Percentiles rank a stretch among this genome's conserved stretches.
These are phyloP conservation scores for Parnassius apollo DNA, from an alignment of 2,888 invertebrate species.

Conservation along the genomic window DNA sequence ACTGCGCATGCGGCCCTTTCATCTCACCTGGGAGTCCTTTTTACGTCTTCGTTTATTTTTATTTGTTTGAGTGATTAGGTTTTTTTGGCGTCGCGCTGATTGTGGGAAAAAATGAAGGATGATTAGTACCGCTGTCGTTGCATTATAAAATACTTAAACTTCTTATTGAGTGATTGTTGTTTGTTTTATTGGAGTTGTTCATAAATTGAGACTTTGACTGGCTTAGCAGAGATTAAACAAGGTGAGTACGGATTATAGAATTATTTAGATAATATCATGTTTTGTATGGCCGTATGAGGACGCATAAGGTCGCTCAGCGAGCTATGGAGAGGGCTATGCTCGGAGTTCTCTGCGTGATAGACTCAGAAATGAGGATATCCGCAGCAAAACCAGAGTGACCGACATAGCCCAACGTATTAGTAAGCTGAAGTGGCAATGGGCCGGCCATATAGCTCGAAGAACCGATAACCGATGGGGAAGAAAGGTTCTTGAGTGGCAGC, in stretches of 20 bases:
- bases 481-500: too few species aligned
- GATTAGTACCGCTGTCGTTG: slow-evolving; percentile 54
- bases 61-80: slow-evolving; percentile 63
- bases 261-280: too few species aligned
- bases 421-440: too few species aligned
- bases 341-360: too few species aligned
- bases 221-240: slow-evolving; percentile 5
- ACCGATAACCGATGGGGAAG: too few species aligned
- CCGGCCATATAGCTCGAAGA: too few species aligned
- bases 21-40: slow-evolving; percentile 72
- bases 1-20: slow-evolving; percentile 53
- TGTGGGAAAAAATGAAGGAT: slow-evolving; percentile 65
- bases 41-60: slow-evolving; percentile 47
- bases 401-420: too few species aligned
- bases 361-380: too few species aligned
- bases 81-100: slow-evolving; percentile 63
- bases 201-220: slow-evolving; percentile 13
- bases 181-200: slow-evolving; percentile 41
- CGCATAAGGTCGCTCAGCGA: too few species aligned
- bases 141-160: slow-evolving; percentile 65
- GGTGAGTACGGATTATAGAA: background rate
- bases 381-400: too few species aligned
- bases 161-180: slow-evolving; percentile 51
- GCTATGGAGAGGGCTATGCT: too few species aligned
- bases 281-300: too few species aligned